Conservation (phyloP, 2,888 invertebrate species). For the Penaeus monodon region DNA sequence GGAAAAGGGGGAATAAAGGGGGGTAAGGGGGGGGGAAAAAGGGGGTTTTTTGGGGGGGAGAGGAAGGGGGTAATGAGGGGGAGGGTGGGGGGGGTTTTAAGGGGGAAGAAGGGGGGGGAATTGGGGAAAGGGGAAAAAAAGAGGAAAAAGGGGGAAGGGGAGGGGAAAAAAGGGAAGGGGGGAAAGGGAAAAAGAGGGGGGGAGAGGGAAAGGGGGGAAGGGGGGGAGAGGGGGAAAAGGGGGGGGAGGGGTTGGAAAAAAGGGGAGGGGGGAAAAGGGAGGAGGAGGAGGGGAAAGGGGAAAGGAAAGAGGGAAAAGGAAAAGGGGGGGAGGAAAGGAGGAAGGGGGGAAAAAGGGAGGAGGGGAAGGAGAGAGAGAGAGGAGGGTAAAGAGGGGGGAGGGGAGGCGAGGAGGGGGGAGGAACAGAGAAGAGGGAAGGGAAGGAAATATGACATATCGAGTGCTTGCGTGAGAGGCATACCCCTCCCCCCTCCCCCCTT, state of each 20-base stretch:
- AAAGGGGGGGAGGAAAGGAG: background rate
- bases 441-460: too few species aligned
- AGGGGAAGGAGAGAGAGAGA: background rate
- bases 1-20: background rate
- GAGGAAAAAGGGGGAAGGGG: too few species aligned
- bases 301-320: background rate
- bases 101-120: too few species aligned
- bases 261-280: background rate
- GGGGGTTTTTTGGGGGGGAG: background rate
- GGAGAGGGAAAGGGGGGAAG: too few species aligned
- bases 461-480: too few species aligned
- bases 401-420: background rate
- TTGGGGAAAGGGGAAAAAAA: too few species aligned
- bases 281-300: slow-evolving; percentile 3
- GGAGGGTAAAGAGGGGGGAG: background rate
- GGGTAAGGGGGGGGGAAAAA: background rate
- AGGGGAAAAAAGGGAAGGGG: too few species aligned
- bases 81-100: background rate
- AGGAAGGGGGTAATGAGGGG: background rate
- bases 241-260: too few species aligned
- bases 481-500: too few species aligned
- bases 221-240: too few species aligned
- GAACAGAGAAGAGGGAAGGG: background rate
- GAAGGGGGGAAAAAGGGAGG: background rate
- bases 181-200: too few species aligned